Base-by-base conservation (phyloP, 2,888 invertebrate species). In the Rosalia funebris region DNA sequence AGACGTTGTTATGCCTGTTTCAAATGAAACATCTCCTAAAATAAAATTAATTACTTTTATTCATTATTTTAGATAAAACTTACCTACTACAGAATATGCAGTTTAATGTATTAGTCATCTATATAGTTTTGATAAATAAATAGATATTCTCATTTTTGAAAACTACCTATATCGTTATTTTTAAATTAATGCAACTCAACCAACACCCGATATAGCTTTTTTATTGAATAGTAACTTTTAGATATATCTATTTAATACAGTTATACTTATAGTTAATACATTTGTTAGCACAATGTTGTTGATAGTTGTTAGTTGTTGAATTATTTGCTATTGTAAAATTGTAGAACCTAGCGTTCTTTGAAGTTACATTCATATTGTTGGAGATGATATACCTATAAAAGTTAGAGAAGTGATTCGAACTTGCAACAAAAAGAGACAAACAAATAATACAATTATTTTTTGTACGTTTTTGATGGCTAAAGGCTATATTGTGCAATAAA, bases 201-300 rank as follows among this genome's bases (percentile, higher is more conserved):
- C 20, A 44, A 17, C n/a, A n/a, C n/a, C n/a, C n/a, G 15, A 16
- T 41, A 41, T 15, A 41, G 41, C 41, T 41, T 41, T 41, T 41
- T 41, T 16, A 41, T 11, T n/a, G n/a, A n/a, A n/a, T 44, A 12
- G 44, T 7, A 17, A 44, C 0, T 42, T 44, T 20, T 44, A 9
- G 14, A 25, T 42, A 5, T 7, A 19, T 20, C 17, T 19, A 42
- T 41, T n/a, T 15, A 9, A 41, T 41, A 15, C 1, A 41, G 10
- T 41, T n/a, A n/a, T 10, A 41, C 20, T 44, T 44, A 44, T 44
- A 44, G 48, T 48, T 48, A 37, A 36, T 20, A 48, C 19, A 48
- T 1, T 48, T 48, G 48, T 48, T 48, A 50, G 50, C 50, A 50
- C 50, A n/a, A 34, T 10, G 11, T 50, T 50, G 39, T 50, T 46